Percentiles rank a stretch among this genome's conserved stretches.
phyloP scores from a whole-genome alignment of 30 jellyfish, hydroid and myxozoan genomes.

The Chrysaora quinquecirrha region DNA sequence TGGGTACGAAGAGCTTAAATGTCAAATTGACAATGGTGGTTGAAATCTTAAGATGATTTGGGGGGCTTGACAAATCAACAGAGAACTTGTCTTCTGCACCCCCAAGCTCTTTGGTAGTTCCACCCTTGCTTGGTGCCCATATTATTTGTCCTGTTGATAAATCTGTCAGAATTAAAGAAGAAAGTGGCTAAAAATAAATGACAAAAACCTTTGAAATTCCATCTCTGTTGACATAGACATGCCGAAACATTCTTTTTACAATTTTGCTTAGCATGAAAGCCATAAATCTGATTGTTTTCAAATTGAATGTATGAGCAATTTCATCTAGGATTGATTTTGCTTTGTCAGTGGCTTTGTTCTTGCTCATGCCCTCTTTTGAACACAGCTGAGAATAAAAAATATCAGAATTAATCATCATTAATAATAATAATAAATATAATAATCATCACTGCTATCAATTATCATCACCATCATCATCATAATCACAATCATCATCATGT shows the following conservation, averaged over 20 bases:
- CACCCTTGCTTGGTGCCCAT: too few relatives aligned
- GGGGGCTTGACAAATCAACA: too few relatives aligned
- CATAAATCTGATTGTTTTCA: slow-evolving; percentile 73
- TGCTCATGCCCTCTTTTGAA: slow-evolving; percentile 29
- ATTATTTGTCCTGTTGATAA: too few relatives aligned
- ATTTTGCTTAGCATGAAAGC: slow-evolving; percentile 66
- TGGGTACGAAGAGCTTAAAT: neutral
- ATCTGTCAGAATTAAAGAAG: neutral
- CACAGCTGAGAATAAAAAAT: slow-evolving; percentile 34
- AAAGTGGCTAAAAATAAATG: too few relatives aligned
- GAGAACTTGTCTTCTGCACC: too few relatives aligned
- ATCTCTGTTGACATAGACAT: slow-evolving; percentile 78
- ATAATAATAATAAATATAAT: neutral
- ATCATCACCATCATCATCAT: too few relatives aligned
- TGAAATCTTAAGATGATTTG: too few relatives aligned
- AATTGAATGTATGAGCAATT: slow-evolving; percentile 80
- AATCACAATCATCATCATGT: too few relatives aligned
- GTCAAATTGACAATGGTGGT: neutral
- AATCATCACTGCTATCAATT: too few relatives aligned
- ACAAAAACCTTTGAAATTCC: slow-evolving; percentile 78
- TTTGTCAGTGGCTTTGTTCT: slow-evolving; percentile 21
- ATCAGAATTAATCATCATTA: neutral
- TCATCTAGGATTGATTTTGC: slow-evolving; percentile 84
- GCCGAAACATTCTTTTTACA: slow-evolving; percentile 53
- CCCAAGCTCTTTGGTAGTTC: too few relatives aligned